phyloP scores from a whole-genome alignment of 92 coral and sea anemone genomes.

The Muricea muricata region DNA sequence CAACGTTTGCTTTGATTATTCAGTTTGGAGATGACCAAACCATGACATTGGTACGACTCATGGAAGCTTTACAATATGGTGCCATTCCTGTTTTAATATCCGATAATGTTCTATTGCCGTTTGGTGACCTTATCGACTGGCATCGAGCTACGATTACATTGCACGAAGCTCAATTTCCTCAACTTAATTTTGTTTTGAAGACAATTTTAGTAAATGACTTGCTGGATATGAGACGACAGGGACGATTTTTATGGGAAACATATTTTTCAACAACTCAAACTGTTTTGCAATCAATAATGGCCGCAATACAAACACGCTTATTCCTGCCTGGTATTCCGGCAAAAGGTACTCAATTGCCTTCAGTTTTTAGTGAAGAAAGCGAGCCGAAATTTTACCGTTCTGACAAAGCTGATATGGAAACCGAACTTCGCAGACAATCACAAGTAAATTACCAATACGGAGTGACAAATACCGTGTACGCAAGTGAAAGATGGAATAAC shows the following conservation, averaged over 20 bases:
- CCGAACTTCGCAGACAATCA: slow-evolving; percentile 83
- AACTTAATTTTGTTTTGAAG: slow-evolving; percentile 77
- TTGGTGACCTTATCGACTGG: slow-evolving; percentile 87
- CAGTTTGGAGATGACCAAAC: slow-evolving; percentile 61
- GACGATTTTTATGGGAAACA: slow-evolving; percentile 92
- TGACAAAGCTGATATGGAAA: too few relatives aligned
- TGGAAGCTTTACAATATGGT: slow-evolving; percentile 89
- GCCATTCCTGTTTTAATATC: slow-evolving; percentile 83
- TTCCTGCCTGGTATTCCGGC: slow-evolving; percentile 76
- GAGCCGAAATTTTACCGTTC: slow-evolving; percentile 73
- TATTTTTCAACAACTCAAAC: slow-evolving; percentile 79
- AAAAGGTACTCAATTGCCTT: slow-evolving; percentile 58
- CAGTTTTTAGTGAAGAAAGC: slow-evolving; percentile 75
- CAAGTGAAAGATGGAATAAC: slow-evolving; percentile 73
- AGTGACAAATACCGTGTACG: slow-evolving; percentile 67
- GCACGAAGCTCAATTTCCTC: slow-evolving; percentile 80
- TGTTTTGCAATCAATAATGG: slow-evolving; percentile 71
- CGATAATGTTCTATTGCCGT: slow-evolving; percentile 66
- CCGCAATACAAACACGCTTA: slow-evolving; percentile 79
- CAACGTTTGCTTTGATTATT: slow-evolving; percentile 80
- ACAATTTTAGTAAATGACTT: slow-evolving; percentile 80
- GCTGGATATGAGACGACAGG: slow-evolving; percentile 78
- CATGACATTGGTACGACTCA: slow-evolving; percentile 70
- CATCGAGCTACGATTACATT: slow-evolving; percentile 73
- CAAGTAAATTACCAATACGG: slow-evolving; percentile 79